Conservation (phyloP, 2,113 vertebrate species). For the Crotophaga sulcirostris region DNA sequence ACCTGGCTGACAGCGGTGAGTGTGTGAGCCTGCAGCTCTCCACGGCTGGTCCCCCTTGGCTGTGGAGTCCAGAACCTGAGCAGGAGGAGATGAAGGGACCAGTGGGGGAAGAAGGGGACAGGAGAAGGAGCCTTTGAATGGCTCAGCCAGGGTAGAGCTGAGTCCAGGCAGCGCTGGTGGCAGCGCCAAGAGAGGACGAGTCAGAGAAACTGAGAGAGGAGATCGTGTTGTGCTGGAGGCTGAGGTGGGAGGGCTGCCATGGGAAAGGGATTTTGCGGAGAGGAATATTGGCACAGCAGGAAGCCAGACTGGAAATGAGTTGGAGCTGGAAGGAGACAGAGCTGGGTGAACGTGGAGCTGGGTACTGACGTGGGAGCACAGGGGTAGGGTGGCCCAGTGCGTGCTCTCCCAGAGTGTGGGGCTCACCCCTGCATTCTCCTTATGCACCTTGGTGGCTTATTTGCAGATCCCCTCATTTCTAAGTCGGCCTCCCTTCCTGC, state of each 20-base stretch:
- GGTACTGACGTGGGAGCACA: neutral
- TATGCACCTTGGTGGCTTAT: neutral
- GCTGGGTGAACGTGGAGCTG: neutral
- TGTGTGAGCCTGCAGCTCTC: neutral
- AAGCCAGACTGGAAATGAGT: neutral
- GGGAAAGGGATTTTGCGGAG: neutral
- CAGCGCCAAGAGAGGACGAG: neutral
- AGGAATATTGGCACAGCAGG: neutral
- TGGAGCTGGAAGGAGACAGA: neutral
- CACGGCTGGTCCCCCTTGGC: rapidly evolving
- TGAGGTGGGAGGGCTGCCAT: neutral
- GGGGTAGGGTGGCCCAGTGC: neutral
- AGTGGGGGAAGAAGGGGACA: neutral
- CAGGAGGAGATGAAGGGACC: neutral
- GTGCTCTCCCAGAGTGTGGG: neutral
- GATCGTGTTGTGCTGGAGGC: neutral
- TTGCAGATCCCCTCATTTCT: slow-evolving; percentile 89
- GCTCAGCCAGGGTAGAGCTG: neutral
- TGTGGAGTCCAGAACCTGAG: neutral
- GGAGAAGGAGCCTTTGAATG: neutral
- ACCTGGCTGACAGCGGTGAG: slow-evolving; percentile 90
- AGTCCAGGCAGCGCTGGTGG: neutral
- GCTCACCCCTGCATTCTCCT: neutral
- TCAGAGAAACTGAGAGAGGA: neutral
- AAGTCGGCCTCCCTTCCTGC: slow-evolving; percentile 94